These are phyloP conservation scores for Colinus virginianus DNA, from an alignment of 2,113 vertebrate species.

Conservation along the genomic window DNA sequence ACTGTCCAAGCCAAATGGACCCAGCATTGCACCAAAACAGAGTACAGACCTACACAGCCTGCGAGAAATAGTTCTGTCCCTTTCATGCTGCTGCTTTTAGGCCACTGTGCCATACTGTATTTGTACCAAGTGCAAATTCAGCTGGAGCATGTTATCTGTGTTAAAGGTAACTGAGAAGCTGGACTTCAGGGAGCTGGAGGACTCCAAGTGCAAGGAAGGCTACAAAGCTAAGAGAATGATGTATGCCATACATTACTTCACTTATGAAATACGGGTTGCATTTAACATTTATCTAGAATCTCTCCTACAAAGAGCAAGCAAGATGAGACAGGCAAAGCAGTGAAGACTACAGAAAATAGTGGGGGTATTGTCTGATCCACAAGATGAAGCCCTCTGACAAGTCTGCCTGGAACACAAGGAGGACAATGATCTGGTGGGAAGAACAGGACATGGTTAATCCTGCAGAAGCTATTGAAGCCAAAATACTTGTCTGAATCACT, in stretches of 20 bases:
- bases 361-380: neutral
- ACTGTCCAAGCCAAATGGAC: neutral
- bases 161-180: neutral
- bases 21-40: neutral
- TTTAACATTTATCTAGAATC: neutral
- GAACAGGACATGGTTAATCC: neutral
- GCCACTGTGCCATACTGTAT: neutral
- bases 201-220: neutral
- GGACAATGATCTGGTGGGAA: neutral
- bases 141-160: neutral
- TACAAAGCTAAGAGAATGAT: neutral
- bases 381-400: neutral
- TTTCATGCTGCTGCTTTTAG: neutral
- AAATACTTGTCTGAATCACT: neutral
- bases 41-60: accelerated
- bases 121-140: neutral
- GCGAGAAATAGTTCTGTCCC: neutral
- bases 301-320: neutral
- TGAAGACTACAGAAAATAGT: neutral
- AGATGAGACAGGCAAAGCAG: neutral
- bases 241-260: neutral
- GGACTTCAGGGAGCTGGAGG: neutral
- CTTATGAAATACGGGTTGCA: neutral
- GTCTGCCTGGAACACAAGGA: neutral
- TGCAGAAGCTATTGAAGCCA: neutral